Percentiles rank a stretch among this genome's conserved stretches.
These are phyloP conservation scores for Pterois miles DNA, from an alignment of 2,797 vertebrate genomes.

Conservation along the genomic window DNA sequence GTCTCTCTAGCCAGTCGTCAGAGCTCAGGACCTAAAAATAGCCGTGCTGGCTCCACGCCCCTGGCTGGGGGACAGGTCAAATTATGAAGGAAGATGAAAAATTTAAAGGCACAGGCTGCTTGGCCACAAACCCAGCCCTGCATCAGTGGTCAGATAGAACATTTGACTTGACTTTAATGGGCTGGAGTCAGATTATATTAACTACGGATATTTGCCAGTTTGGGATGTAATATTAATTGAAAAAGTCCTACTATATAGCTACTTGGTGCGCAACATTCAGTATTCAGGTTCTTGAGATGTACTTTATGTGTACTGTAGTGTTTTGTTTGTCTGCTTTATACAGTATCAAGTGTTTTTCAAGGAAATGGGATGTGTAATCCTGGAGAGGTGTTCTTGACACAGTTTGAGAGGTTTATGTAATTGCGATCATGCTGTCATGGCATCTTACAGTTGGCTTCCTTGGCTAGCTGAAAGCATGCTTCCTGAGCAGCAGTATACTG, in stretches of 20 bases:
- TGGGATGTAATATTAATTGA: slow-evolving; percentile 46
- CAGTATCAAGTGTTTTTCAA: slow-evolving; percentile 29
- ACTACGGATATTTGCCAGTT: slow-evolving; percentile 28
- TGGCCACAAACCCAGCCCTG: slow-evolving; percentile 74
- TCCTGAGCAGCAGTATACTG: slow-evolving; percentile 69
- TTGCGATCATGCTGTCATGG: slow-evolving; percentile 70
- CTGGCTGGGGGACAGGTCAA: slow-evolving; percentile 96
- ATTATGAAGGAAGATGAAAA: slow-evolving; percentile 91
- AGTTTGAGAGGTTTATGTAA: slow-evolving; percentile 72
- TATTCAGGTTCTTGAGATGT: not conserved
- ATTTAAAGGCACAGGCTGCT: slow-evolving; percentile 85
- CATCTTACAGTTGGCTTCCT: slow-evolving; percentile 74
- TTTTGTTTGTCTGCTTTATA: slow-evolving; percentile 32
- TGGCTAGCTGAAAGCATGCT: slow-evolving; percentile 74
- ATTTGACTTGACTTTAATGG: slow-evolving; percentile 74
- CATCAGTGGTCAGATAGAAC: slow-evolving; percentile 76
- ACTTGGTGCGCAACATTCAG: not conserved
- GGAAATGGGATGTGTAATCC: slow-evolving; percentile 39
- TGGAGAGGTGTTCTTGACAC: slow-evolving; percentile 60
- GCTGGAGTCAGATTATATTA: slow-evolving; percentile 60
- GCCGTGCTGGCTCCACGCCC: slow-evolving; percentile 89
- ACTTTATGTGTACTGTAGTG: not conserved
- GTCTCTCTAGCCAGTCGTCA: slow-evolving; percentile 81
- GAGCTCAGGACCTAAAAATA: slow-evolving; percentile 94
- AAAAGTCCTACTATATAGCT: not conserved